These are phyloP conservation scores for Mnemiopsis leidyi DNA, from an alignment of 37 sponge, comb jelly and placozoan genomes.

Conservation along the genomic window DNA sequence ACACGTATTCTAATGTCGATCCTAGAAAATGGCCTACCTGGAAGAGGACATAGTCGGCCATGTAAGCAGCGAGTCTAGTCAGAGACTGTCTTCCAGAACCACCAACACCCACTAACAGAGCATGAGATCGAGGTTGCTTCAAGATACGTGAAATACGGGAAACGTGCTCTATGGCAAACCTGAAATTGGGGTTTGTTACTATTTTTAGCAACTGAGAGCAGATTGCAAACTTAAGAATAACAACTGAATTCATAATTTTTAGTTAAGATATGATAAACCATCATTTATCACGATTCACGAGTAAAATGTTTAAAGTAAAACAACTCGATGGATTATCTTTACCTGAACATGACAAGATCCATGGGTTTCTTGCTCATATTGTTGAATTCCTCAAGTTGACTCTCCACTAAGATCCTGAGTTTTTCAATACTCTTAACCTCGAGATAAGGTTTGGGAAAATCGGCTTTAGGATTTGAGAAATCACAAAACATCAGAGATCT, in stretches of 20 bases:
- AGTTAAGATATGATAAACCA: no score
- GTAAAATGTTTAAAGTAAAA: no score
- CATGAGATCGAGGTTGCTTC: slow-evolving; percentile 92
- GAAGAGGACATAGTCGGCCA: slow-evolving; percentile 94
- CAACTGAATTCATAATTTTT: no score
- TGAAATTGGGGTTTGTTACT: no score
- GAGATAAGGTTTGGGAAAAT: slow-evolving; percentile 76
- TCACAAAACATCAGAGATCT: slow-evolving; percentile 96
- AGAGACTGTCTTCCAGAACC: slow-evolving; percentile 88
- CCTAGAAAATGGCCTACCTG: slow-evolving; percentile 82
- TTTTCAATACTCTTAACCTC: slow-evolving; percentile 92
- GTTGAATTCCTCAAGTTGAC: slow-evolving; percentile 92
- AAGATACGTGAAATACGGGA: slow-evolving; percentile 87
- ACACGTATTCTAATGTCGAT: no score
- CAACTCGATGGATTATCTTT: no score
- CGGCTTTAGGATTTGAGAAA: slow-evolving; percentile 93
- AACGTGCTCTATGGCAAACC: slow-evolving; percentile 98
- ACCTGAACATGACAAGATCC: slow-evolving; percentile 98
- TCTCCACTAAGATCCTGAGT: slow-evolving; percentile 85
- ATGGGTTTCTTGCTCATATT: slow-evolving; percentile 98
- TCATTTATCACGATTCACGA: no score
- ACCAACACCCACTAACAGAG: slow-evolving; percentile 93
- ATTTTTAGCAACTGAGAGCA: no score
- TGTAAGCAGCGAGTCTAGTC: slow-evolving; percentile 89
- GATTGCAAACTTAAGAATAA: no score